Conservation (phyloP, 2,888 invertebrate species). For the Chrysodeixis includens region DNA sequence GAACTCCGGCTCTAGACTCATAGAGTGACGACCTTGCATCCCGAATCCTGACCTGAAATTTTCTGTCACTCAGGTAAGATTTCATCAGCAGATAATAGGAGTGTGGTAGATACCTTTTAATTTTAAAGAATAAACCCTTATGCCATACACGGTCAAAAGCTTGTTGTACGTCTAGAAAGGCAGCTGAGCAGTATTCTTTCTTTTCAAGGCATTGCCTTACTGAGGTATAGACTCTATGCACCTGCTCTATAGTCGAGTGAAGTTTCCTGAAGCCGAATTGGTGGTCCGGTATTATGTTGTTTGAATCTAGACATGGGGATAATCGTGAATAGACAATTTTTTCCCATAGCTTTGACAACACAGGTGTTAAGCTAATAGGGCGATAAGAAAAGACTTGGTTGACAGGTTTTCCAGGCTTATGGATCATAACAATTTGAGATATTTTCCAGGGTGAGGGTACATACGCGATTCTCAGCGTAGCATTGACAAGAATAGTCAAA, state of each 20-base stretch:
- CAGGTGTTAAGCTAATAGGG: neutral
- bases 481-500: constrained; percentile 10
- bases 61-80: neutral
- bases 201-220: constrained; percentile 3
- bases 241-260: neutral
- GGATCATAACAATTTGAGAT: neutral
- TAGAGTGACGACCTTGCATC: neutral
- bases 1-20: constrained; percentile 13
- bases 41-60: neutral
- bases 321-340: neutral
- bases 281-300: neutral
- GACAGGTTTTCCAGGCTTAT: neutral
- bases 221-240: neutral
- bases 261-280: constrained; percentile 2
- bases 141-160: constrained; percentile 13
- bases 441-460: constrained; percentile 6
- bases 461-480: constrained; percentile 6
- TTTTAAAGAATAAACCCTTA: neutral
- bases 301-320: neutral
- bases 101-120: neutral
- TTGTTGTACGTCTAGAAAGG: neutral
- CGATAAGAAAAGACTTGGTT: neutral
- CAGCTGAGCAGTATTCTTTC: constrained; percentile 6
- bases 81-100: neutral
- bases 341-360: neutral